A percentile compares a stretch with the other conserved stretches of the same genome.
These are phyloP conservation scores for Sapajus apella DNA, from an alignment of 2,113 vertebrate genomes.

Conservation along the genomic window DNA sequence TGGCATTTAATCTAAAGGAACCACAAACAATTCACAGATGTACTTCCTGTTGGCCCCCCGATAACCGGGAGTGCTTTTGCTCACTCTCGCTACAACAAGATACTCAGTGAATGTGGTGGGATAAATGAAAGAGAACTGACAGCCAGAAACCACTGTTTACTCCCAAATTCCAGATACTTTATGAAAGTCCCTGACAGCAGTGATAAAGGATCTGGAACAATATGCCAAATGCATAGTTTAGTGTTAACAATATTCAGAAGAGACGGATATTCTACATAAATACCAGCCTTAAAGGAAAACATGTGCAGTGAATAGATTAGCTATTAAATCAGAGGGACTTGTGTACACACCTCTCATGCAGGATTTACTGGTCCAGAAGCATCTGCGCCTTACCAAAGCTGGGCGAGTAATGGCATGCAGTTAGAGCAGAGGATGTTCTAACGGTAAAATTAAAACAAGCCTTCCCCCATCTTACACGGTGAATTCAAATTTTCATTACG, in stretches of 20 bases:
- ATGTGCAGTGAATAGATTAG: constrained; percentile 28
- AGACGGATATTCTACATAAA: constrained; percentile 1
- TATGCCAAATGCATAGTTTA: background rate
- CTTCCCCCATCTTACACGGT: constrained; percentile 37
- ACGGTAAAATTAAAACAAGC: constrained; percentile 55
- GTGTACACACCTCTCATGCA: constrained; percentile 2
- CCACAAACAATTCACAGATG: background rate
- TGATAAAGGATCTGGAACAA: background rate
- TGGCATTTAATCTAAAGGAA: background rate
- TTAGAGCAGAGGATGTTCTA: background rate
- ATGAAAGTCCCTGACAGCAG: background rate
- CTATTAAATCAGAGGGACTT: constrained; percentile 43
- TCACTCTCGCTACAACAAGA: background rate
- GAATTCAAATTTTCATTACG: constrained; percentile 71
- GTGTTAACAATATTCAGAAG: background rate
- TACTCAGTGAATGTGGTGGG: background rate
- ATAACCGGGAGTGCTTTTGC: background rate
- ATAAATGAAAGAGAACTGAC: background rate
- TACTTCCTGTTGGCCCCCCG: background rate
- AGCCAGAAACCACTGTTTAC: background rate
- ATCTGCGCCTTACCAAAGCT: background rate
- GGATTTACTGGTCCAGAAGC: constrained; percentile 54
- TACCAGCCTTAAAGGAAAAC: constrained; percentile 25
- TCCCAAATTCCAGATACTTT: background rate
- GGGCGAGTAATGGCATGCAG: constrained; percentile 30